phyloP scores from a whole-genome alignment of 2,888 invertebrate species.

The Drosophila longiperda region DNA sequence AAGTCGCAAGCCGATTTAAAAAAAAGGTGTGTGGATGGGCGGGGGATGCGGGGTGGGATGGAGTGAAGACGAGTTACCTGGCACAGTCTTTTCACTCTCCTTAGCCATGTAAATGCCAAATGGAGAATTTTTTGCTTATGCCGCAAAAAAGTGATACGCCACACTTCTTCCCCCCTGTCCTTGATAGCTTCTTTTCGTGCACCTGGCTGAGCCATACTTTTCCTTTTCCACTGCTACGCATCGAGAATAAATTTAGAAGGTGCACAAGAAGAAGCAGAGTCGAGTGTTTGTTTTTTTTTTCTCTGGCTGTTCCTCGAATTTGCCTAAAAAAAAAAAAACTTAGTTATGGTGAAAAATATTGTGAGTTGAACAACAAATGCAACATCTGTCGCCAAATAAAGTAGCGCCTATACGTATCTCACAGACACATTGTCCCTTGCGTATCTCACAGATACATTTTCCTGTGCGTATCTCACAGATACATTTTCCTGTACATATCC shows the following conservation, averaged over 20 bases:
- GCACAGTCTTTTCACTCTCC: conserved; percentile 9
- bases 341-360: conserved; percentile 7
- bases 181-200: conserved; percentile 2
- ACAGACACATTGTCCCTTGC: conserved; percentile 50
- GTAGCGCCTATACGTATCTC: conserved; percentile 49
- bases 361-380: conserved; percentile 39
- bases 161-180: background rate
- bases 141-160: conserved; percentile 31
- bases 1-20: conserved; percentile 34
- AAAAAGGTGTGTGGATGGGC: background rate
- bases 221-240: background rate
- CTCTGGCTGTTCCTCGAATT: conserved; percentile 57
- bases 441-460: conserved; percentile 56
- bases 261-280: background rate
- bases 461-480: conserved; percentile 42
- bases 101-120: conserved; percentile 57
- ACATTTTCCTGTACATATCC: conserved; percentile 49
- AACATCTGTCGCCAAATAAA: conserved; percentile 66
- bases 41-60: background rate
- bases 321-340: conserved; percentile 20
- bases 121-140: conserved; percentile 45
- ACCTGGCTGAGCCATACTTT: conserved; percentile 36
- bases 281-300: conserved; percentile 9
- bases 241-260: background rate
- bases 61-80: conserved; percentile 11